Percentiles rank a stretch among this genome's conserved stretches.
These are phyloP conservation scores for Callimorpha dominula DNA, from an alignment of 2,888 invertebrate genomes.

Conservation along the genomic window DNA sequence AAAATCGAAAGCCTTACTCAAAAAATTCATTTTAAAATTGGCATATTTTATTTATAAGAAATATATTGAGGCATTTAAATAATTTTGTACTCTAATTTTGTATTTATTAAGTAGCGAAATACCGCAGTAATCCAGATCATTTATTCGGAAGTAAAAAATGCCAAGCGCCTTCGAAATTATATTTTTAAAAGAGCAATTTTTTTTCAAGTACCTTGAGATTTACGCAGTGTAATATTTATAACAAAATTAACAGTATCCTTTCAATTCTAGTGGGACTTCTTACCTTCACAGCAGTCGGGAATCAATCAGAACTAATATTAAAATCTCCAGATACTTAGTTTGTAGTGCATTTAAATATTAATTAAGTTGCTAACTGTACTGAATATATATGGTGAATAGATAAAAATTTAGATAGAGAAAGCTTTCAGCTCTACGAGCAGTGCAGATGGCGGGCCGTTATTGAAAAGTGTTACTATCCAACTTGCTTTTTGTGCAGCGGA, in stretches of 20 bases:
- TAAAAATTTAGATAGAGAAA: slow-evolving; percentile 37
- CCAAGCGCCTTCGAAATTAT: background rate
- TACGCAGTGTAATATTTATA: background rate
- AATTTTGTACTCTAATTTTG: background rate
- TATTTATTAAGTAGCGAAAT: background rate
- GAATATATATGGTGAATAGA: slow-evolving; percentile 29
- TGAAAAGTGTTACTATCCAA: slow-evolving; percentile 32
- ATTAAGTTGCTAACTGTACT: slow-evolving; percentile 25
- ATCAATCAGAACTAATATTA: background rate
- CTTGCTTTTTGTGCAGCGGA: slow-evolving; percentile 14
- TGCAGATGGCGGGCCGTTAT: slow-evolving; percentile 33
- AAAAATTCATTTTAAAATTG: background rate
- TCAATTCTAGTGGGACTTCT: background rate
- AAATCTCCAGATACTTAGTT: too few species aligned
- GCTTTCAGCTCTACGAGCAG: slow-evolving; percentile 31
- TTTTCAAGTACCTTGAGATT: background rate
- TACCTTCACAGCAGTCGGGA: background rate
- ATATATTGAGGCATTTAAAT: background rate
- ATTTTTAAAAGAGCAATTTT: background rate
- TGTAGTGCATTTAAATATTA: too few species aligned
- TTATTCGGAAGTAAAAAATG: background rate
- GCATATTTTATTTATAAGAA: background rate
- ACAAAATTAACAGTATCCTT: background rate
- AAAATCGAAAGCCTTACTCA: background rate
- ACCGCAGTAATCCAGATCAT: background rate